These are phyloP conservation scores for Lagopus muta DNA, from an alignment of 2,113 vertebrate species.

Conservation along the genomic window DNA sequence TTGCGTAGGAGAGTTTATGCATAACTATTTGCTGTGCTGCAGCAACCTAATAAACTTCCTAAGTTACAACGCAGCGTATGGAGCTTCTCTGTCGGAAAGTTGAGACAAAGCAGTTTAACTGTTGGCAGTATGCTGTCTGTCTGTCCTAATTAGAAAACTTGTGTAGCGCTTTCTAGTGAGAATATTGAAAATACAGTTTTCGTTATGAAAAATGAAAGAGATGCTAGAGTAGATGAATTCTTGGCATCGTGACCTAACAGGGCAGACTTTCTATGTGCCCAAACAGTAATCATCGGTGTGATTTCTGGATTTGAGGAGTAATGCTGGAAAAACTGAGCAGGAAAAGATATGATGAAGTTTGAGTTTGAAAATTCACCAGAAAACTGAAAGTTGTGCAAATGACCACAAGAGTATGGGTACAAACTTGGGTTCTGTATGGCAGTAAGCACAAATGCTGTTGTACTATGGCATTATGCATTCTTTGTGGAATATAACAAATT, in stretches of 20 bases:
- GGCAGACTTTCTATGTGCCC: neutral
- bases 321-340: neutral
- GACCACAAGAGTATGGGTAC: neutral
- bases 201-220: neutral
- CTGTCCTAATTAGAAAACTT: neutral
- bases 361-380: neutral
- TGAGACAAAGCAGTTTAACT: neutral
- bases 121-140: neutral
- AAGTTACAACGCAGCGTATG: neutral
- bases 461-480: neutral
- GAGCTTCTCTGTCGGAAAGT: neutral
- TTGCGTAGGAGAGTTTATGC: neutral
- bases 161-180: neutral
- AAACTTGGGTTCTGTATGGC: neutral
- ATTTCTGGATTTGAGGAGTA: neutral
- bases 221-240: neutral
- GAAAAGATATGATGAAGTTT: neutral
- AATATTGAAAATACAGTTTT: neutral
- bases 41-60: rapidly evolving
- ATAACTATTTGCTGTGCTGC: neutral
- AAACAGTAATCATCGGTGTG: neutral
- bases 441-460: neutral
- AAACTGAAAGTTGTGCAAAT: neutral
- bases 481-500: neutral
- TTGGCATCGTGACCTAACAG: neutral